These are phyloP conservation scores for Raphicerus campestris DNA, from an alignment of 2,113 vertebrate genomes.

Conservation along the genomic window DNA sequence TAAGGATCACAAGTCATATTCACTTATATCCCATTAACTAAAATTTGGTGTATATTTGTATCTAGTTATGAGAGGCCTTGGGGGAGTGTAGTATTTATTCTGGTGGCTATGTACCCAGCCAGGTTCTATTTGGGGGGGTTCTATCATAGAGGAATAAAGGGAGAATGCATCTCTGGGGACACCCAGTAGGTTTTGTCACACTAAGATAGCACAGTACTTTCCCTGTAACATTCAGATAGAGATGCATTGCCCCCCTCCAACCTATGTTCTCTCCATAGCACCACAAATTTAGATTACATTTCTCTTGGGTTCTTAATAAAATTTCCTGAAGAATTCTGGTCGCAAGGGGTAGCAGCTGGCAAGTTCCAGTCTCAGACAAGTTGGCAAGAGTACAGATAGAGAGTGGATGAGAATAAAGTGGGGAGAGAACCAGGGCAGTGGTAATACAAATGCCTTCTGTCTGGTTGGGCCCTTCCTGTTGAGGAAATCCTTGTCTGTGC, in stretches of 20 bases:
- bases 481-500: neutral
- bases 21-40: neutral
- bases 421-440: neutral
- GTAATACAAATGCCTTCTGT: neutral
- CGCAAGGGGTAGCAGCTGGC: neutral
- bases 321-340: neutral
- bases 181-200: neutral
- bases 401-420: neutral
- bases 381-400: neutral
- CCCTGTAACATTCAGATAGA: neutral
- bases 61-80: neutral
- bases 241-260: neutral
- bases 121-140: neutral
- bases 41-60: neutral
- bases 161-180: neutral
- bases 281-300: neutral
- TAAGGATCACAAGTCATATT: neutral
- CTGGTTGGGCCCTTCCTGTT: neutral
- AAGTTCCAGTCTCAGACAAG: neutral
- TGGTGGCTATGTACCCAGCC: neutral
- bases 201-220: neutral
- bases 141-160: neutral
- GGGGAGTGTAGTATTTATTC: neutral
- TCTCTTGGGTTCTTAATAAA: neutral
- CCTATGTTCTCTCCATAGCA: neutral